Percentiles rank a stretch among this genome's conserved stretches.
Evolutionary conservation across 2,797 vertebrate species (phyloP).

Genomic region (Lophius americanus): DNA sequence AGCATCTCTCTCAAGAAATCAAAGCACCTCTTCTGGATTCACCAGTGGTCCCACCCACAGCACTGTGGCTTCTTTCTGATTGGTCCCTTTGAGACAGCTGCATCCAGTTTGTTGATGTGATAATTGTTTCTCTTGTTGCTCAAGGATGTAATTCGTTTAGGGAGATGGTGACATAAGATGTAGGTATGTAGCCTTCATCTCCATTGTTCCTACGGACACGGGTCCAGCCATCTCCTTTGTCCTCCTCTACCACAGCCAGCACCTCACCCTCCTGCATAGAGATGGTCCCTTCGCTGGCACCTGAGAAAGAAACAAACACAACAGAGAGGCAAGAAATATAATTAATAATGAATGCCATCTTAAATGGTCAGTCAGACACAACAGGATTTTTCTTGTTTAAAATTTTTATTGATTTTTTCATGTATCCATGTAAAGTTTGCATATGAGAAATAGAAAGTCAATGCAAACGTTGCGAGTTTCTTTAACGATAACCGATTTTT

Average conservation of each 20-base stretch:
- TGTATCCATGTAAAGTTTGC: too few relatives aligned
- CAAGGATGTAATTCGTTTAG: conserved; percentile 79
- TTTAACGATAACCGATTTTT: too few relatives aligned
- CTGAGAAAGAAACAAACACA: conserved; percentile 58
- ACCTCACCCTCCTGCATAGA: conserved; percentile 90
- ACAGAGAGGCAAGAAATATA: background rate
- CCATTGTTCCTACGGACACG: conserved; percentile 87
- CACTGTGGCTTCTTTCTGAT: conserved; percentile 39
- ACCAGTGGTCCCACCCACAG: conserved; percentile 39
- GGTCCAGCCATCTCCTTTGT: conserved; percentile 93
- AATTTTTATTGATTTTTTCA: too few relatives aligned
- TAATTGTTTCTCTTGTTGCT: conserved; percentile 30
- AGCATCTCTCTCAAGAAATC: conserved; percentile 37
- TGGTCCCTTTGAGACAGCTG: conserved; percentile 51
- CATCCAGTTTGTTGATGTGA: conserved; percentile 25
- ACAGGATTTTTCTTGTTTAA: background rate
- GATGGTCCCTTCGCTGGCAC: conserved; percentile 91
- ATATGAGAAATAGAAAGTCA: too few relatives aligned
- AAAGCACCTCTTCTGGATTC: conserved; percentile 39
- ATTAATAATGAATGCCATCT: background rate
- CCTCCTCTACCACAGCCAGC: conserved; percentile 89
- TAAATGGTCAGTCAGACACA: background rate
- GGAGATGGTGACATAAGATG: conserved; percentile 87
- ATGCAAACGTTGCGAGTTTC: too few relatives aligned
- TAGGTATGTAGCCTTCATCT: conserved; percentile 91